Percentiles rank a stretch among this genome's conserved stretches.
Conservation (phyloP, 37 sponge, comb jelly and placozoan genomes). For the Beroe ovata region DNA sequence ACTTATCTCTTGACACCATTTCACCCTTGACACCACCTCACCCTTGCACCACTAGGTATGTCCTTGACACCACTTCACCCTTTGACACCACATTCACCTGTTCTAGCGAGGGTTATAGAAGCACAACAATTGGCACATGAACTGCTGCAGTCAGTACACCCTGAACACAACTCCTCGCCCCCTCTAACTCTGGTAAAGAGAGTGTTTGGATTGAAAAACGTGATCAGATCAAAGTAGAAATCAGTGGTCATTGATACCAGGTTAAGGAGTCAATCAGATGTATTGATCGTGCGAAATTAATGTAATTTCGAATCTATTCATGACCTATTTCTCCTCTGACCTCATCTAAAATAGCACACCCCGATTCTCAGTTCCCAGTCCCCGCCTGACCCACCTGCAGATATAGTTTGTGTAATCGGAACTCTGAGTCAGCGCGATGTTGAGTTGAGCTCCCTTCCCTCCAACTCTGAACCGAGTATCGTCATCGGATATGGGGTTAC, state of each 20-base stretch:
- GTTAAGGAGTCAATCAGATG: too few species aligned
- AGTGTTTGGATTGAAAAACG: too few species aligned
- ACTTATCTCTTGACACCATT: background rate
- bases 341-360: too few species aligned
- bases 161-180: background rate
- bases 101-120: background rate
- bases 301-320: too few species aligned
- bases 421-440: conserved; percentile 7
- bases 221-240: too few species aligned
- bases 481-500: background rate
- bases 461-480: conserved; percentile 2
- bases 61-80: background rate
- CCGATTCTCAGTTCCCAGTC: background rate
- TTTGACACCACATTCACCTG: background rate
- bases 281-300: too few species aligned
- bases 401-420: background rate
- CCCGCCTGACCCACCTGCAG: conserved; percentile 1
- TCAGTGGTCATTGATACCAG: too few species aligned
- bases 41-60: too few species aligned
- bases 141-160: background rate
- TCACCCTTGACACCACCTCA: background rate
- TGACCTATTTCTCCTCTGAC: too few species aligned
- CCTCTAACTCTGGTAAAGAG: conserved; percentile 21
- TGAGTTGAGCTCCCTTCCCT: conserved; percentile 26
- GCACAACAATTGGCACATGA: conserved; percentile 29